phyloP scores from a whole-genome alignment of 2,113 vertebrate genomes.

The Ciconia maguari region DNA sequence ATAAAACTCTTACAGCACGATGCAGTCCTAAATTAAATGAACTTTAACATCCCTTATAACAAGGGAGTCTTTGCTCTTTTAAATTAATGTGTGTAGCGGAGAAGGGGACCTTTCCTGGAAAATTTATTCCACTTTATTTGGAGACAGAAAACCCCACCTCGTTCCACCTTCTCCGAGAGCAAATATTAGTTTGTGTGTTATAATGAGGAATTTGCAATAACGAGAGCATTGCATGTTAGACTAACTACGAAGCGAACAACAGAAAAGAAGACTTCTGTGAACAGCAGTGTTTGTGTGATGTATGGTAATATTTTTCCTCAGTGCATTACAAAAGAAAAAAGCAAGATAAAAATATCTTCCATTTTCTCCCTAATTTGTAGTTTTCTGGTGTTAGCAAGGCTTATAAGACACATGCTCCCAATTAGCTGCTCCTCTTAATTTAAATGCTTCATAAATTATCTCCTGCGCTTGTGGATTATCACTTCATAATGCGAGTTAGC shows the following conservation, averaged over 20 bases:
- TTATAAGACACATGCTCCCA: constrained; percentile 99
- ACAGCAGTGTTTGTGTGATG: background rate
- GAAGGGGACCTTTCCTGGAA: constrained; percentile 12
- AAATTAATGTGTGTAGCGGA: background rate
- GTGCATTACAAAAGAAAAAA: constrained; percentile 65
- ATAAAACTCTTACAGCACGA: constrained; percentile 41
- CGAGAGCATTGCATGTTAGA: background rate
- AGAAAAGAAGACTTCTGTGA: constrained; percentile 6
- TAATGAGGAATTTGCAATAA: constrained; percentile 36
- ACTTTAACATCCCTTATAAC: background rate
- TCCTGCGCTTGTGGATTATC: constrained; percentile 94
- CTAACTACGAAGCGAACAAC: background rate
- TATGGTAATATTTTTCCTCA: constrained; percentile 28
- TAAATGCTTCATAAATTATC: constrained; percentile 99
- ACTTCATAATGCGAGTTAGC: constrained; percentile 97
- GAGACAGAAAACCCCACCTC: constrained; percentile 6
- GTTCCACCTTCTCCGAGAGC: constrained; percentile 24
- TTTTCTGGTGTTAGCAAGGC: constrained; percentile 84
- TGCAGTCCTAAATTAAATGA: constrained; percentile 63
- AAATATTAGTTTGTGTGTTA: constrained; percentile 24
- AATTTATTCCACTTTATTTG: constrained; percentile 6
- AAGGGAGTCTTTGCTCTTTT: constrained; percentile 20
- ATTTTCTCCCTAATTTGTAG: constrained; percentile 83
- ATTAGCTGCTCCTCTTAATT: constrained; percentile 99
- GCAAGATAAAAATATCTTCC: constrained; percentile 62